Base-by-base conservation (phyloP, 2,888 invertebrate species). In the Drosophila quinaria region DNA sequence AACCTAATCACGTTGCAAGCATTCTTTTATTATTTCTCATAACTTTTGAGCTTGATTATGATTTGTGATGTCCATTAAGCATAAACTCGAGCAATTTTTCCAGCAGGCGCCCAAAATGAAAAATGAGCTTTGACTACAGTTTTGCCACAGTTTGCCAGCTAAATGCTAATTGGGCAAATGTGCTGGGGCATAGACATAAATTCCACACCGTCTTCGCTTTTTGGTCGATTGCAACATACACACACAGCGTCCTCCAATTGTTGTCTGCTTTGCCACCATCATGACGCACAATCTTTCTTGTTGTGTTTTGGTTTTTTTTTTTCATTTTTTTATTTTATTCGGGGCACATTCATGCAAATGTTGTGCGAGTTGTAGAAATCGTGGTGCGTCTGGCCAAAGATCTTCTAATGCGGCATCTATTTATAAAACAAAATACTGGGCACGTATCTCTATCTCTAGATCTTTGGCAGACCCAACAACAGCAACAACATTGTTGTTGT, bases 391-490 rank as follows among this genome's bases (percentile, higher is more conserved):
- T 81, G 58, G 63, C 58, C 65, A 52, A 63, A 50, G 67, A 49
- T 87, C 68, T 82, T 83, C 83, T 87, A 87, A 85, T 85, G 88
- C 75, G 74, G 31, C 31, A n/a, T 63, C 67, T 78, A 78, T 78
- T 74, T 74, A 67, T 82, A 78, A 60, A 66, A 51, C 46, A 50
- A 61, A 76, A 80, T 67, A 81, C 84, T 78, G 81, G 73, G 84
- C 84, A 81, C 84, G 67, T 73, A 56, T 55, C 35, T 64, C 66
- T 80, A 71, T 67, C 65, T 86, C 62, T 54, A 67, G 75, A 82
- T 85, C 75, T 62, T 59, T 68, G 62, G 52, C 66, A 60, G 54
- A 31, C 42, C 11, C 64, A 47, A 15, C 68, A 37, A 5, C 51
- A 33, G 19, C 50, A 50, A 50, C 11, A 52, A 54, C 17, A 41